Percentiles rank a stretch among this genome's conserved stretches.
These are phyloP conservation scores for Cercopithecus mitis DNA, from an alignment of 2,797 vertebrate species.

Conservation along the genomic window DNA sequence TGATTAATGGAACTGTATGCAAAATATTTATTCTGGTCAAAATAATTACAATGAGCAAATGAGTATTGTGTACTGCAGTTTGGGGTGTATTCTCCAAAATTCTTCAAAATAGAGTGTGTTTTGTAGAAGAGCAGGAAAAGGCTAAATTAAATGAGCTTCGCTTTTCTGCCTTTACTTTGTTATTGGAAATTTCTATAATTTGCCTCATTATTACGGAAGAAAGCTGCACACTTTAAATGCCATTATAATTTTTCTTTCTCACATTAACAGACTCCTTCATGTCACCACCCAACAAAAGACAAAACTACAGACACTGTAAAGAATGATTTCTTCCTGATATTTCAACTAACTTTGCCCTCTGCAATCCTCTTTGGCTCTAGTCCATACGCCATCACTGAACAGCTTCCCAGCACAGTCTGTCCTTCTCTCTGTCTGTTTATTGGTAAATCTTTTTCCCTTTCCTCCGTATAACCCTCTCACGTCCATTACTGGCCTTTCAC, in stretches of 20 bases:
- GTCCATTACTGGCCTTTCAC: accelerated
- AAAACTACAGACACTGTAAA: not conserved
- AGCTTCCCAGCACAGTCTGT: not conserved
- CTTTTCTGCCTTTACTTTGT: too few species aligned
- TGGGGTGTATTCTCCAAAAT: too few species aligned
- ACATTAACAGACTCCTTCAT: not conserved
- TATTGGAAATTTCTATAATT: not conserved
- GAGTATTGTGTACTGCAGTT: not conserved
- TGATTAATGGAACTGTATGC: not conserved
- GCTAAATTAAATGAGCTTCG: not conserved
- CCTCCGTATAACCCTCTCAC: not conserved
- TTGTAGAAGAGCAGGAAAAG: not conserved
- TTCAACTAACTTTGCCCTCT: not conserved
- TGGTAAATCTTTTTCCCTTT: not conserved
- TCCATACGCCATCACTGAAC: not conserved
- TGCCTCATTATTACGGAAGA: not conserved
- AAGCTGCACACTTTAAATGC: not conserved
- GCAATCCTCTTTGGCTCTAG: not conserved
- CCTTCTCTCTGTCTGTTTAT: not conserved
- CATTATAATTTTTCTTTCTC: not conserved
- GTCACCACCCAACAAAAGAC: not conserved
- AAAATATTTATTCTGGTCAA: not conserved
- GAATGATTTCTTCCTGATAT: not conserved
- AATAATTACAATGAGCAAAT: not conserved
- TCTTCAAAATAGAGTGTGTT: not conserved